Percentiles rank a stretch among this genome's conserved stretches.
Evolutionary conservation across 2,797 vertebrate species (phyloP).

Genomic region (Eleutherodactylus coqui): DNA sequence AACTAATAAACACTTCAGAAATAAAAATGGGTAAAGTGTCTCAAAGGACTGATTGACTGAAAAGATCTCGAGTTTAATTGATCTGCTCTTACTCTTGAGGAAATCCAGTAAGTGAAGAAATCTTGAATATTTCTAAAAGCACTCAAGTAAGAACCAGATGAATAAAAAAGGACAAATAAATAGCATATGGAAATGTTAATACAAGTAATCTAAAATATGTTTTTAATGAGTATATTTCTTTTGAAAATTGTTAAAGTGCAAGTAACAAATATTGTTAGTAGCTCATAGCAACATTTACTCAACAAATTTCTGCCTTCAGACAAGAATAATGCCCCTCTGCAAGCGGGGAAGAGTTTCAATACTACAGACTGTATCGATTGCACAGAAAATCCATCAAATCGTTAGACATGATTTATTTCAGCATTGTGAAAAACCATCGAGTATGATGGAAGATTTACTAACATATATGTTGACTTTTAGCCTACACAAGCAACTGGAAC

Average conservation of each 20-base stretch:
- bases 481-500: too few species aligned
- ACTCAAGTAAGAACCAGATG: neutral
- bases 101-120: neutral
- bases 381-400: too few species aligned
- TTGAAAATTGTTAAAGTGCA: neutral
- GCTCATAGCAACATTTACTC: too few species aligned
- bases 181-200: neutral
- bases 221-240: neutral
- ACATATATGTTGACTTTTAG: too few species aligned
- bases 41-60: neutral
- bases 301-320: too few species aligned
- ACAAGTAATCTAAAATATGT: neutral
- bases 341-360: too few species aligned
- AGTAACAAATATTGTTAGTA: too few species aligned
- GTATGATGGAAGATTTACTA: too few species aligned
- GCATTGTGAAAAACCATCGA: too few species aligned
- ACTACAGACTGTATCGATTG: too few species aligned
- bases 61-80: conserved; percentile 1
- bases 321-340: too few species aligned
- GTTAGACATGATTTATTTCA: too few species aligned
- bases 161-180: neutral
- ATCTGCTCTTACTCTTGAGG: neutral
- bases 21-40: conserved; percentile 16
- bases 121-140: neutral
- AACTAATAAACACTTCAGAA: conserved; percentile 10